Percentiles rank a stretch among this genome's conserved stretches.
Conservation (phyloP, 2,888 invertebrate genomes). For the Melinaea menophilus region DNA sequence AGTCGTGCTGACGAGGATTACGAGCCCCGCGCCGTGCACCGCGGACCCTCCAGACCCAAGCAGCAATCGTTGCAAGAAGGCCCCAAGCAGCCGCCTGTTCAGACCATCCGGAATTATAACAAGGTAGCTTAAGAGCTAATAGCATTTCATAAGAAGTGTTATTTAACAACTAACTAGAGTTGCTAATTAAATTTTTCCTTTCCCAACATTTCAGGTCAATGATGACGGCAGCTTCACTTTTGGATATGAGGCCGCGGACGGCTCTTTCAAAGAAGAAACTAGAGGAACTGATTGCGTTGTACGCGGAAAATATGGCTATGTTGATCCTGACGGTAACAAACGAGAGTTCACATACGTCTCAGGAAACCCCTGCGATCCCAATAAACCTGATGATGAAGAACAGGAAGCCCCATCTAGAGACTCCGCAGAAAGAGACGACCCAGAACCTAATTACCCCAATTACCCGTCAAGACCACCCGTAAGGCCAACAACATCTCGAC, state of each 20-base stretch:
- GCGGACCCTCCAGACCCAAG: constrained; percentile 45
- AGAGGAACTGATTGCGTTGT: constrained; percentile 91
- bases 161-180: not conserved
- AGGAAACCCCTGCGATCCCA: constrained; percentile 91
- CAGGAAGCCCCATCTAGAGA: constrained; percentile 75
- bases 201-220: constrained; percentile 74
- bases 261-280: constrained; percentile 92
- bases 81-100: constrained; percentile 84
- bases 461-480: constrained; percentile 69
- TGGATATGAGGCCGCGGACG: constrained; percentile 90
- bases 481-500: constrained; percentile 70
- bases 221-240: constrained; percentile 91
- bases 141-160: not conserved
- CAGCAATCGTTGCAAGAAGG: constrained; percentile 63
- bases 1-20: constrained; percentile 65
- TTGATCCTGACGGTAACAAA: constrained; percentile 91
- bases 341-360: constrained; percentile 92
- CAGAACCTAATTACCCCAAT: constrained; percentile 82
- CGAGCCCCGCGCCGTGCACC: constrained; percentile 52
- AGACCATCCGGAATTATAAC: constrained; percentile 90
- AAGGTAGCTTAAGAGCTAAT: constrained; percentile 61
- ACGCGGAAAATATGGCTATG: constrained; percentile 90
- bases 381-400: constrained; percentile 84
- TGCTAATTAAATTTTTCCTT: not conserved
- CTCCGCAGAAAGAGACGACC: constrained; percentile 79